A percentile compares a stretch with the other conserved stretches of the same genome.
phyloP scores from a whole-genome alignment of 1,140 invertebrate species.

The Lepidurus packardi region DNA sequence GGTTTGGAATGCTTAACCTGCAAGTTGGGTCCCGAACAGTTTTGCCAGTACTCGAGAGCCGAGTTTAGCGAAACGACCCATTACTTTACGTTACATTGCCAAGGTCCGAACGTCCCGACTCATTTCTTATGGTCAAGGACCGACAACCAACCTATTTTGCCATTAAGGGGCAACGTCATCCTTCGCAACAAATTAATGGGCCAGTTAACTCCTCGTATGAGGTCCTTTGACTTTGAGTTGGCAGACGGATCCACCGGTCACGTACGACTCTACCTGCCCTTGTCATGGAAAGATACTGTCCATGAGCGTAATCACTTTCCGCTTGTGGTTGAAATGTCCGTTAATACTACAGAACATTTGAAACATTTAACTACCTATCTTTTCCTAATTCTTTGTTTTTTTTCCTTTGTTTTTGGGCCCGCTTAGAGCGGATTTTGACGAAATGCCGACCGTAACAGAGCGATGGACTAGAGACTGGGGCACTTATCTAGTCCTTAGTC shows the following conservation, averaged over 20 bases:
- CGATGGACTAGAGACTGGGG: slow-evolving; percentile 28
- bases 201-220: slow-evolving; percentile 25
- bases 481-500: slow-evolving; percentile 24
- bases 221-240: slow-evolving; percentile 25
- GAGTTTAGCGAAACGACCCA: slow-evolving; percentile 10
- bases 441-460: not conserved
- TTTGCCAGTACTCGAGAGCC: slow-evolving; percentile 16
- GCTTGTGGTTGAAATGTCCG: slow-evolving; percentile 33
- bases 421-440: slow-evolving; percentile 20
- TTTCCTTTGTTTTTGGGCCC: no score
- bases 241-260: slow-evolving; percentile 27
- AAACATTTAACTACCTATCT: not conserved
- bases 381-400: not conserved
- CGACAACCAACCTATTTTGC: slow-evolving; percentile 7
- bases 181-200: slow-evolving; percentile 27
- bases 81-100: slow-evolving; percentile 24
- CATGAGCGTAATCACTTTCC: slow-evolving; percentile 30
- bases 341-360: not conserved
- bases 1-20: slow-evolving; percentile 23
- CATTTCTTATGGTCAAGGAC: slow-evolving; percentile 5
- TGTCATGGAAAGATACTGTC: slow-evolving; percentile 30
- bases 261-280: slow-evolving; percentile 31
- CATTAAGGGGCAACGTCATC: slow-evolving; percentile 4
- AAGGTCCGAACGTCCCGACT: slow-evolving; percentile 24
- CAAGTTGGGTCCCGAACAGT: not conserved